A percentile compares a stretch with the other conserved stretches of the same genome.
These are phyloP conservation scores for Rhagonycha lutea DNA, from an alignment of 2,888 invertebrate species.

Conservation along the genomic window DNA sequence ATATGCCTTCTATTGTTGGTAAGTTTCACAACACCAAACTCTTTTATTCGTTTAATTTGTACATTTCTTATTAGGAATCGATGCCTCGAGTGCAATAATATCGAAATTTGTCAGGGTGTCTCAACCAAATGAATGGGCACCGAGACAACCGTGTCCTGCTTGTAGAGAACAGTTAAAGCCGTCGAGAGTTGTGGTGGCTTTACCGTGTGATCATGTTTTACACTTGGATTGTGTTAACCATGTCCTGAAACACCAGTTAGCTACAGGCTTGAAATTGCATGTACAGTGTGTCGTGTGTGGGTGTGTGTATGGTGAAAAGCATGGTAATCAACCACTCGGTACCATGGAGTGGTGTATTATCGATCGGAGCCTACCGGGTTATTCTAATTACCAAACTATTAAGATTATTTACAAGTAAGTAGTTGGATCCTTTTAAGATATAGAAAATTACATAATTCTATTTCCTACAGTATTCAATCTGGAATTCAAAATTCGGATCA, in stretches of 20 bases:
- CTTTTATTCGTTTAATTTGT: background rate
- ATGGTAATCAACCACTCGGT: conserved; percentile 81
- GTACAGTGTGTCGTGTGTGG: conserved; percentile 89
- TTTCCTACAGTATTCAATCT: conserved; percentile 72
- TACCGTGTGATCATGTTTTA: conserved; percentile 78
- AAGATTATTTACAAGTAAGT: conserved; percentile 81
- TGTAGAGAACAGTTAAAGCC: conserved; percentile 66
- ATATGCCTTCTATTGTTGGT: conserved; percentile 50
- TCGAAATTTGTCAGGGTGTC: conserved; percentile 73
- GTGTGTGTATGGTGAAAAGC: conserved; percentile 78
- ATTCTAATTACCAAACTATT: conserved; percentile 71
- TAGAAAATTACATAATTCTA: conserved; percentile 11
- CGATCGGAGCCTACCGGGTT: conserved; percentile 71
- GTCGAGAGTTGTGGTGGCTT: conserved; percentile 63
- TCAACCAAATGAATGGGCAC: conserved; percentile 67
- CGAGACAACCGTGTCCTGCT: conserved; percentile 74
- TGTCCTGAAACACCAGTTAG: conserved; percentile 69
- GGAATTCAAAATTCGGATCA: conserved; percentile 81
- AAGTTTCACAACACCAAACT: conserved; percentile 18
- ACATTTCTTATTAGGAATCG: conserved; percentile 54
- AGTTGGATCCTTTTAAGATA: background rate
- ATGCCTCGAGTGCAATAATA: conserved; percentile 65
- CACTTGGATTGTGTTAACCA: conserved; percentile 80
- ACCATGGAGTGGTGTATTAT: conserved; percentile 82
- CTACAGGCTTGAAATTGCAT: conserved; percentile 60